phyloP scores from a whole-genome alignment of 2,113 vertebrate genomes.

The Dascyllus trimaculatus region DNA sequence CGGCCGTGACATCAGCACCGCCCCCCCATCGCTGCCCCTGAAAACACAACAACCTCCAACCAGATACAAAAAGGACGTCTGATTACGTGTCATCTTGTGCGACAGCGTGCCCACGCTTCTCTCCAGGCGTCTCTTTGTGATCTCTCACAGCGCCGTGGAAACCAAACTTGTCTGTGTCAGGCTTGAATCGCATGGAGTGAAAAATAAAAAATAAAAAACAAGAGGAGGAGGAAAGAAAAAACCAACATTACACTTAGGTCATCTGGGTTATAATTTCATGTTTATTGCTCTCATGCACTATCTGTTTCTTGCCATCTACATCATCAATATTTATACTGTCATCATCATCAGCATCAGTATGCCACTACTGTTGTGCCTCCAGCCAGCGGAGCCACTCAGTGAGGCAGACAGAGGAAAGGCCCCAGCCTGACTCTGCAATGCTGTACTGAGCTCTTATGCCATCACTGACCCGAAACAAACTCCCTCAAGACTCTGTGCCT shows the following conservation, averaged over 20 bases:
- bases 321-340: slow-evolving; percentile 70
- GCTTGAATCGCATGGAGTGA: slow-evolving; percentile 53
- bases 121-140: slow-evolving; percentile 62
- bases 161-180: slow-evolving; percentile 54
- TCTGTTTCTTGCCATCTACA: slow-evolving; percentile 54
- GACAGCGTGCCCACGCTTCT: slow-evolving; percentile 65
- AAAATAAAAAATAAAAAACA: slow-evolving; percentile 16
- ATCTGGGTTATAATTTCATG: slow-evolving; percentile 58
- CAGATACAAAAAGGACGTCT: slow-evolving; percentile 47
- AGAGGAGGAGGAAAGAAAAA: slow-evolving; percentile 2
- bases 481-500: slow-evolving; percentile 62
- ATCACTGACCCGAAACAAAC: slow-evolving; percentile 75
- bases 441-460: slow-evolving; percentile 65
- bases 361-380: slow-evolving; percentile 45
- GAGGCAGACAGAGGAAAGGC: slow-evolving; percentile 68
- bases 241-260: slow-evolving; percentile 59
- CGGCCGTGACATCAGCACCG: slow-evolving; percentile 56
- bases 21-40: slow-evolving; percentile 10
- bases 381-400: slow-evolving; percentile 51
- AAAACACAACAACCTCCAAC: slow-evolving; percentile 51
- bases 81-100: slow-evolving; percentile 58
- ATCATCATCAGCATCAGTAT: slow-evolving; percentile 65
- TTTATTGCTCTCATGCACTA: slow-evolving; percentile 31
- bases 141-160: slow-evolving; percentile 49
- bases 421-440: slow-evolving; percentile 64